A percentile compares a stretch with the other conserved stretches of the same genome.
These are phyloP conservation scores for Rhaphigaster nebulosa DNA, from an alignment of 2,888 invertebrate genomes.

Conservation along the genomic window DNA sequence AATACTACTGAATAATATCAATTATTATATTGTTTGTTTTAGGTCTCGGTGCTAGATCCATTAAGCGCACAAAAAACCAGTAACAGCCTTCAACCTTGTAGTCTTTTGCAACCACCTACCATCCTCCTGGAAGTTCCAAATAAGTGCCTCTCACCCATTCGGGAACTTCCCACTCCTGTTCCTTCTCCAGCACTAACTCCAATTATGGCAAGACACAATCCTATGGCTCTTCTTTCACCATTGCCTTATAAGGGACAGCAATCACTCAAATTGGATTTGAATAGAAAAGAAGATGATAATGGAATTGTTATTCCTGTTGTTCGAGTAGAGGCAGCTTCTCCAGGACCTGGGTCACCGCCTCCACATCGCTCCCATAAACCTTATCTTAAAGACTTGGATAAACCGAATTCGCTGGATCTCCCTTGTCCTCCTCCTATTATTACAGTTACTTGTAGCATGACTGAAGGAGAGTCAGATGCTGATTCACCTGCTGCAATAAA, in stretches of 20 bases:
- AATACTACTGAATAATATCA: background rate
- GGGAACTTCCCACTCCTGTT: conserved; percentile 76
- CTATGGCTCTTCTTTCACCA: conserved; percentile 60
- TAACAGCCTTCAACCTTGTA: conserved; percentile 68
- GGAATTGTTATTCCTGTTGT: conserved; percentile 75
- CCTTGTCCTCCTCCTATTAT: conserved; percentile 78
- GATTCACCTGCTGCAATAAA: conserved; percentile 72
- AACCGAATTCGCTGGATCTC: conserved; percentile 75
- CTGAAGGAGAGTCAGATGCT: conserved; percentile 81
- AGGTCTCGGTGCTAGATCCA: conserved; percentile 78
- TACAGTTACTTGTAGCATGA: conserved; percentile 82
- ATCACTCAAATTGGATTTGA: conserved; percentile 28
- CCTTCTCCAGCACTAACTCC: conserved; percentile 80
- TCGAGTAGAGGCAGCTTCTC: conserved; percentile 79
- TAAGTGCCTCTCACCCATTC: conserved; percentile 84
- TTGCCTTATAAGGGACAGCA: conserved; percentile 43
- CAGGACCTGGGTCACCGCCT: conserved; percentile 75
- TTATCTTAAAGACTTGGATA: conserved; percentile 73
- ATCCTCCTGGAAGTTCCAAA: conserved; percentile 85
- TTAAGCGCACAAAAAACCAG: conserved; percentile 76
- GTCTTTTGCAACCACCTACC: conserved; percentile 80
- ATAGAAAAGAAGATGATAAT: conserved; percentile 56
- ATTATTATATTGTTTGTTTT: conserved; percentile 67
- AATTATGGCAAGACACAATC: conserved; percentile 70
- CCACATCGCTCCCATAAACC: conserved; percentile 68